phyloP scores from a whole-genome alignment of 1,140 invertebrate genomes.

The Drosophila parvula region DNA sequence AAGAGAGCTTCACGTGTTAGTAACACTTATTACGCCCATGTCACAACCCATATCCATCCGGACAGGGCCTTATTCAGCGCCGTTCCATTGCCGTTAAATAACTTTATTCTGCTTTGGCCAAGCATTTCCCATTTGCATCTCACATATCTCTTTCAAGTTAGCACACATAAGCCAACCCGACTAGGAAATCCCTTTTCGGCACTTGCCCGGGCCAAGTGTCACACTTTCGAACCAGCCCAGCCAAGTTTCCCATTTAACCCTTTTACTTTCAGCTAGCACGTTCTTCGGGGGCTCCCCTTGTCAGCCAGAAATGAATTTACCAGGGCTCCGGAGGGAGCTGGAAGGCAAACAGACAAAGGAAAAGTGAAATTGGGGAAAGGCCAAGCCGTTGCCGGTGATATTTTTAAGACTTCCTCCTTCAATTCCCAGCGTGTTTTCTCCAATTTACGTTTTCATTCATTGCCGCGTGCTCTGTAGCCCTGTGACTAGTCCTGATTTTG shows the following conservation, averaged over 20 bases:
- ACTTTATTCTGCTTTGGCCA: conserved; percentile 15
- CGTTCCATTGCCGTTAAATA: conserved; percentile 24
- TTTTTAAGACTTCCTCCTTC: conserved; percentile 35
- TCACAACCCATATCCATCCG: background rate
- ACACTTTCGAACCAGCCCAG: conserved; percentile 28
- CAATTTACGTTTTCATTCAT: conserved; percentile 42
- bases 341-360: conserved; percentile 21
- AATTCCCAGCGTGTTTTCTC: conserved; percentile 16
- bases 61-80: background rate
- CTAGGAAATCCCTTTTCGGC: conserved; percentile 31
- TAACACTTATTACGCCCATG: background rate
- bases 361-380: conserved; percentile 13
- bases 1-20: background rate
- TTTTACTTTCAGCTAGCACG: conserved; percentile 23
- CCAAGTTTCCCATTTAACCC: conserved; percentile 34
- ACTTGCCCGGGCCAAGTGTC: conserved; percentile 30
- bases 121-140: conserved; percentile 17
- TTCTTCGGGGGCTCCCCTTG: conserved; percentile 15
- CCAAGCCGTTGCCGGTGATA: conserved; percentile 19
- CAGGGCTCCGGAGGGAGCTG: conserved; percentile 1
- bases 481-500: conserved; percentile 14
- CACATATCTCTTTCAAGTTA: conserved; percentile 29
- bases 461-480: background rate
- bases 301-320: conserved; percentile 34
- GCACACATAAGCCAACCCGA: conserved; percentile 15